Percentiles rank a stretch among this genome's conserved stretches.
Evolutionary conservation across 2,888 invertebrate species (phyloP).

Genomic region (Aproaerema taeniolella): DNA sequence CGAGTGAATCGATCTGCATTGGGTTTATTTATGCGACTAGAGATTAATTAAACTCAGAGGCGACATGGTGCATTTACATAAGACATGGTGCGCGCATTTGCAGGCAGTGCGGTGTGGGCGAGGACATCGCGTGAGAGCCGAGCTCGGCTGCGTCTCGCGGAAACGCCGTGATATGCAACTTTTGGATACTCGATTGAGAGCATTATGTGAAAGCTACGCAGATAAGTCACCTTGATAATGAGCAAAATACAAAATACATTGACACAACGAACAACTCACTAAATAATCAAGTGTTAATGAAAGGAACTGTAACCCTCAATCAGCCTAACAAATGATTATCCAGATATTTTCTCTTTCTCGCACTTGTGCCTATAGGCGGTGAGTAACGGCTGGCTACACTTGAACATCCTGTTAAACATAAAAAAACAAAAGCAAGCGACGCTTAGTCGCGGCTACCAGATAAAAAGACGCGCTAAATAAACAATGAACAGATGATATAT

Average conservation of each 20-base stretch:
- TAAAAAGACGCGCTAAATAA: constrained; percentile 60
- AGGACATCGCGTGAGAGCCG: constrained; percentile 37
- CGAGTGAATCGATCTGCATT: constrained; percentile 51
- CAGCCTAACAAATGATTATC: too few relatives aligned
- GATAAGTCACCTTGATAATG: too few relatives aligned
- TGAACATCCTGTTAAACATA: constrained; percentile 23
- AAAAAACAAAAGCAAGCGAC: constrained; percentile 12
- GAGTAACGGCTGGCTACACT: constrained; percentile 5
- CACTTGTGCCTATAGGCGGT: constrained; percentile 9
- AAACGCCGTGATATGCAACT: constrained; percentile 31
- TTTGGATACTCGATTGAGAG: constrained; percentile 39
- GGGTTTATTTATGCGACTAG: constrained; percentile 67
- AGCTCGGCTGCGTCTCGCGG: constrained; percentile 15
- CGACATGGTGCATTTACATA: constrained; percentile 74
- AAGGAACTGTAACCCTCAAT: too few relatives aligned
- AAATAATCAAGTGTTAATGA: too few relatives aligned
- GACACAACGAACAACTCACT: too few relatives aligned
- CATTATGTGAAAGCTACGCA: constrained; percentile 22
- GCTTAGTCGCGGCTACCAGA: constrained; percentile 44
- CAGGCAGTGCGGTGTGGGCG: constrained; percentile 53
- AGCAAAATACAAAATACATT: too few relatives aligned
- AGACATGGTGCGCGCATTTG: constrained; percentile 74
- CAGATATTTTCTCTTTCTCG: too few relatives aligned
- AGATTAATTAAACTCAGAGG: constrained; percentile 71
- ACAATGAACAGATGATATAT: constrained; percentile 62